Evolutionary conservation across 2,797 vertebrate species (phyloP), one percentile per base, ranked within the genome.

Genomic region (Chrysolophus pictus): DNA sequence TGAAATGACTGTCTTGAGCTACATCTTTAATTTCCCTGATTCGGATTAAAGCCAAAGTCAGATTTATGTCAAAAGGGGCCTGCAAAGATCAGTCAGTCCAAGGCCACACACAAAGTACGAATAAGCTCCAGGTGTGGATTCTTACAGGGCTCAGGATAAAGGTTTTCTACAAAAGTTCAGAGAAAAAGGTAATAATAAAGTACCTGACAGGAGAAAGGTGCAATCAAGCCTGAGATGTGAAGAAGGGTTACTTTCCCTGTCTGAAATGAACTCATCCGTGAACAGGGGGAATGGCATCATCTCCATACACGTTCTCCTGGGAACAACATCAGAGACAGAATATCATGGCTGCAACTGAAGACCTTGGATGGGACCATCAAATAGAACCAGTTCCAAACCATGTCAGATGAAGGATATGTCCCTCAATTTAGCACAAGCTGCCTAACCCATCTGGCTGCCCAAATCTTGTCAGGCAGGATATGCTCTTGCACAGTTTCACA

Each of bases 221-320:
- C 4, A n/a, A 13, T 63, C 29, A 29, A 29, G 29, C 10, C 26
- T 71, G 33, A 85, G 67, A 69, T 56, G 8, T 29, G 53, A 49
- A 39, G 41, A 79, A 55, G 19, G 3, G 8, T 44, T 67, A 21
- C 10, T 42, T 77, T 69, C 6, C 6, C 14, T 18, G 6, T 56
- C 71, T 67, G 22, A 37, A 70, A 16, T 12, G 42, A 5, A 14
- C 6, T 28, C 9, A 4, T 15, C 3, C 18, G 13, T 29, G 65
- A 35, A 28, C 3, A 1, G 65, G 39, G 2, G 11, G 7, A 41
- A 26, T 3, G 26, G 1, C 15, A n/a, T 60, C 3, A 1, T 14
- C 8, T 51, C 26, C 14, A 12, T 10, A 15, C 2, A 16, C 4
- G 8, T 13, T 65, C 29, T n/a, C 21, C 42, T 41, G 14, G 44